phyloP scores from a whole-genome alignment of 2,797 vertebrate species.

The Paratrypauchen microcephalus region DNA sequence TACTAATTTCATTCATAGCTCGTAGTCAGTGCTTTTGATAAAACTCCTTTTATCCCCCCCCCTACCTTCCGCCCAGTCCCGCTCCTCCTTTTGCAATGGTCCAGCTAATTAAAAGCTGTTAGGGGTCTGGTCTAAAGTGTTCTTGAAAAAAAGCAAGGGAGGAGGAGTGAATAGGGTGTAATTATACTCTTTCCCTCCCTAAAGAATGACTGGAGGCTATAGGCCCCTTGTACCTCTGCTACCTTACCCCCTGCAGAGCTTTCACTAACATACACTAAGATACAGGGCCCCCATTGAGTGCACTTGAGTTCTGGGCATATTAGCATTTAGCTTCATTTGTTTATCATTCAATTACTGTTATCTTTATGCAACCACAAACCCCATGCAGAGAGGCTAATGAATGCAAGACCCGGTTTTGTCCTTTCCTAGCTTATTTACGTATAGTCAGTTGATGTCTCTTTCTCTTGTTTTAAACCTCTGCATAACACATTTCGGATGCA shows the following conservation, averaged over 20 bases:
- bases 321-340: slow-evolving; percentile 15
- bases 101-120: slow-evolving; percentile 77
- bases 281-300: slow-evolving; percentile 25
- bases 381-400: slow-evolving; percentile 2
- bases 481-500: too few relatives aligned
- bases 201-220: slow-evolving; percentile 61
- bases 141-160: slow-evolving; percentile 55
- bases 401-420: background rate
- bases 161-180: slow-evolving; percentile 71
- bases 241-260: slow-evolving; percentile 46
- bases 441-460: background rate
- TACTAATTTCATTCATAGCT: slow-evolving; percentile 65
- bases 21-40: slow-evolving; percentile 32
- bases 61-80: slow-evolving; percentile 25
- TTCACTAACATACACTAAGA: slow-evolving; percentile 44
- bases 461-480: background rate
- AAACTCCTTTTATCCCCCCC: slow-evolving; percentile 46
- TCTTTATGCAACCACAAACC: slow-evolving; percentile 7
- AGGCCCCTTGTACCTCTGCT: slow-evolving; percentile 54
- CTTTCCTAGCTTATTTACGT: background rate
- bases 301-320: slow-evolving; percentile 15
- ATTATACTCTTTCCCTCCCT: slow-evolving; percentile 72
- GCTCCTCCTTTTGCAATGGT: slow-evolving; percentile 30
- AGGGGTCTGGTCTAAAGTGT: slow-evolving; percentile 71
- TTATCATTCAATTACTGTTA: slow-evolving; percentile 5